Conservation (phyloP, 2,113 vertebrate species). For the Nycticorax nycticorax region DNA sequence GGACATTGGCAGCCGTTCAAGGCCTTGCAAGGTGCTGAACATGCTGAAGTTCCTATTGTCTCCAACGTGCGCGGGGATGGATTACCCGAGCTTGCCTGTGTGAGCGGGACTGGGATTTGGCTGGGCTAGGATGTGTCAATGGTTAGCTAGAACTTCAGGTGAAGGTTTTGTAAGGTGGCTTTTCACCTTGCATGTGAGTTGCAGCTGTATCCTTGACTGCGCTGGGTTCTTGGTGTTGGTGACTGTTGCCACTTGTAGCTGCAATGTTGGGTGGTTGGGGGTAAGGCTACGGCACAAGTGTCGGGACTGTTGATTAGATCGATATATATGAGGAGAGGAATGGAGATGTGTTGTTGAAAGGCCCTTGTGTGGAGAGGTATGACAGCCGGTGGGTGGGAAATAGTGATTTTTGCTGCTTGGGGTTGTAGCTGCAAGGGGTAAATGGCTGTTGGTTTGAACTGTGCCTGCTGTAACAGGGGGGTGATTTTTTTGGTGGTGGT, state of each 20-base stretch:
- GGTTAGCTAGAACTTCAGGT: neutral
- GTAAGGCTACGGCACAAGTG: neutral
- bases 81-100: neutral
- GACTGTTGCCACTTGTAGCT: accelerated
- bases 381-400: neutral
- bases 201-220: neutral
- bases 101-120: neutral
- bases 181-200: accelerated
- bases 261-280: accelerated
- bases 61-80: neutral
- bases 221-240: neutral
- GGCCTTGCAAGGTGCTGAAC: conserved; percentile 47
- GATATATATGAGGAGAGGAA: accelerated
- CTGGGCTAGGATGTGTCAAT: accelerated
- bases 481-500: no score
- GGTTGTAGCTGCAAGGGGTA: neutral
- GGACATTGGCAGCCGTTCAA: conserved; percentile 40
- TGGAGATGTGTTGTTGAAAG: accelerated
- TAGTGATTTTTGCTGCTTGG: neutral
- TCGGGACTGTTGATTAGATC: neutral
- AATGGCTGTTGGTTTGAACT: accelerated
- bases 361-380: neutral
- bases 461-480: accelerated
- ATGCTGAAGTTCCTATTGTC: conserved; percentile 2
- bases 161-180: neutral